These are phyloP conservation scores for Pachymerium ferrugineum DNA, from an alignment of 2,888 invertebrate species.

Conservation along the genomic window DNA sequence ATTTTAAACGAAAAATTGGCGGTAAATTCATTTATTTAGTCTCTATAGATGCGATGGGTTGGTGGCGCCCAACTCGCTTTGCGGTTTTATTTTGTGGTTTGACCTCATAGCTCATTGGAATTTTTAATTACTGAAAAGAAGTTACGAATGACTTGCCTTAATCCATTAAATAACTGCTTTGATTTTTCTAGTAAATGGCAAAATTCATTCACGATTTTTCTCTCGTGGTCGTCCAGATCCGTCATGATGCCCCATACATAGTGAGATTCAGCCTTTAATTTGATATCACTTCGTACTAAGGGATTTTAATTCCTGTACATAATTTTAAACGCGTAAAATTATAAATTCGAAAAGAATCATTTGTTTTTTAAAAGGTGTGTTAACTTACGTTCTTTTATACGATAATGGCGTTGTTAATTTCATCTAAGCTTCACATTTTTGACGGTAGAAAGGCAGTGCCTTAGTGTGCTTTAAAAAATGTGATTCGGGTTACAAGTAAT, in stretches of 20 bases:
- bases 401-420: not conserved
- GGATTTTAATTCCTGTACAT: not conserved
- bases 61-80: slow-evolving; percentile 1
- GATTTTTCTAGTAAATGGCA: slow-evolving; percentile 94
- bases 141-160: slow-evolving; percentile 58
- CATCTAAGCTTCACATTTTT: not conserved
- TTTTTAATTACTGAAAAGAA: not conserved
- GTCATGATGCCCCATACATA: slow-evolving; percentile 51
- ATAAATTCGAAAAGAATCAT: not conserved
- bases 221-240: slow-evolving; percentile 76
- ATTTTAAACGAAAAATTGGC: slow-evolving; percentile 2
- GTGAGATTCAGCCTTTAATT: not conserved
- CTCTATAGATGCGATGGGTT: not conserved
- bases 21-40: slow-evolving; percentile 10
- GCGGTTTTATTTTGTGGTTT: not conserved
- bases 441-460: not conserved
- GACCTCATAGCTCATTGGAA: not conserved
- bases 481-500: not conserved
- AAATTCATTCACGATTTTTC: slow-evolving; percentile 91
- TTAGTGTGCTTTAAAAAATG: too few relatives aligned
- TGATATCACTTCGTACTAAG: not conserved
- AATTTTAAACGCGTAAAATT: not conserved
- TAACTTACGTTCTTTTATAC: not conserved
- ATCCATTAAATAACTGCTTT: slow-evolving; percentile 92
- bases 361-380: not conserved